These are phyloP conservation scores for Lithobates sylvaticus DNA, from an alignment of 2,797 vertebrate species.

Conservation along the genomic window DNA sequence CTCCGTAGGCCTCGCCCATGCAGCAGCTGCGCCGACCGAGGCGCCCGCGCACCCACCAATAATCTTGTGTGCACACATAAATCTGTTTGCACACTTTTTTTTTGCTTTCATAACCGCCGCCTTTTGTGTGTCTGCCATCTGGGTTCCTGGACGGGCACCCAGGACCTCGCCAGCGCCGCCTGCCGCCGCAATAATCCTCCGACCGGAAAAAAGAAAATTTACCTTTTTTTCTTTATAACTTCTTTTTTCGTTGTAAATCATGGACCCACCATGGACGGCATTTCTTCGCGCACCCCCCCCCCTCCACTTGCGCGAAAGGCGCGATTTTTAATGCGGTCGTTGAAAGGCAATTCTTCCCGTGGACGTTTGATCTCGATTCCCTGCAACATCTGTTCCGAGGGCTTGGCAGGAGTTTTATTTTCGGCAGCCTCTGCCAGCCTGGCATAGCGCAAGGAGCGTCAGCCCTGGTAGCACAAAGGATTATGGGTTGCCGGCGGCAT, in stretches of 20 bases:
- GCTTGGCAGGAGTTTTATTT: constrained; percentile 36
- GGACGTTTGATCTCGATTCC: constrained; percentile 41
- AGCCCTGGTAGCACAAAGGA: constrained; percentile 12
- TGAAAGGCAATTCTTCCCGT: constrained; percentile 4
- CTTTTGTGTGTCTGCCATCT: constrained; percentile 52
- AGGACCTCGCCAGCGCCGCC: not conserved
- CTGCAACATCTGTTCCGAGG: constrained; percentile 54
- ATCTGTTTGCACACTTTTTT: constrained; percentile 60
- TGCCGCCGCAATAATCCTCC: not conserved
- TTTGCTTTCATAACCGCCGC: constrained; percentile 52
- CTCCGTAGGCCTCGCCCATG: constrained; percentile 28
- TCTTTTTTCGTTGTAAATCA: not conserved
- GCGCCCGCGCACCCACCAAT: constrained; percentile 33
- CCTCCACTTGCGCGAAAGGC: not conserved
- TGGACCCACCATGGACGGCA: not conserved
- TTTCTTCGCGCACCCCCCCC: not conserved
- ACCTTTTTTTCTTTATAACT: not conserved
- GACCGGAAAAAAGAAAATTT: not conserved
- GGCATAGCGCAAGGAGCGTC: constrained; percentile 24
- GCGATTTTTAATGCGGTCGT: constrained; percentile 25
- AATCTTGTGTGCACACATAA: constrained; percentile 54
- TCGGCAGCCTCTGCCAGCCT: constrained; percentile 30
- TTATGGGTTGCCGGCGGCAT: constrained; percentile 25
- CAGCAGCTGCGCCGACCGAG: constrained; percentile 29
- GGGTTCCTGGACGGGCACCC: constrained; percentile 51